Base-by-base conservation (phyloP, 2,888 invertebrate species). In the Linnaemya tessellans region DNA sequence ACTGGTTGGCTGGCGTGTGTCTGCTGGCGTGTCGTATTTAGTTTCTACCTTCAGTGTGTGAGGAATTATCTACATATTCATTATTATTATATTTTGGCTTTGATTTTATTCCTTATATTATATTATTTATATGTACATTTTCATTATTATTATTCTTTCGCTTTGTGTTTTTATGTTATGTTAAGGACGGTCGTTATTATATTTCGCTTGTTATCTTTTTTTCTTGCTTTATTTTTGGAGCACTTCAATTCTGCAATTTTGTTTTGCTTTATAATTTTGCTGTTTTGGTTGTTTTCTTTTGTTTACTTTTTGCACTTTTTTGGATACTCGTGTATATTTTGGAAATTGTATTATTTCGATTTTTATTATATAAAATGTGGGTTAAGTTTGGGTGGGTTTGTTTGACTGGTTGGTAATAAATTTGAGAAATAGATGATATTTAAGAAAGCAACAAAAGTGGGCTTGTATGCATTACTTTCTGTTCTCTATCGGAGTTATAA, bases 301-400 rank as follows among this genome's bases (percentile, higher is more conserved):
- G 43, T 75, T 80, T 56, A 38, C 46, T 20, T 71, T 46, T 81
- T 74, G 58, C 38, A 74, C 35, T 80, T 7, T 56, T 62, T 73
- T 64, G 38, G 54, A 43, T 54, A 51, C 15, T 62, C 22, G 1
- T 62, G 15, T 25, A 3, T 30, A 10, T 51, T 41, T 54, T 49
- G n/a, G 15, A 49, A 25, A 30, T 65, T 35, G 35, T 73, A 3
- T 67, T 67, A 22, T 67, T 58, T 78, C 35, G 13, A 5, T 35
- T 30, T 70, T 35, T 41, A 30, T 38, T 58, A 65, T 67, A 81
- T 46, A 75, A 74, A 84, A 79, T 84, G 79, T 84, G 80, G 80
- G 84, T 58, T 84, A 60, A 65, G 56, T 80, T 71, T 75, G 80
- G 84, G 84, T 84, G 84, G 84, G 84, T 80, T 84, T 75, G 79